Evolutionary conservation across 2,888 invertebrate genomes (phyloP).

Genomic region (Tiphia femorata): DNA sequence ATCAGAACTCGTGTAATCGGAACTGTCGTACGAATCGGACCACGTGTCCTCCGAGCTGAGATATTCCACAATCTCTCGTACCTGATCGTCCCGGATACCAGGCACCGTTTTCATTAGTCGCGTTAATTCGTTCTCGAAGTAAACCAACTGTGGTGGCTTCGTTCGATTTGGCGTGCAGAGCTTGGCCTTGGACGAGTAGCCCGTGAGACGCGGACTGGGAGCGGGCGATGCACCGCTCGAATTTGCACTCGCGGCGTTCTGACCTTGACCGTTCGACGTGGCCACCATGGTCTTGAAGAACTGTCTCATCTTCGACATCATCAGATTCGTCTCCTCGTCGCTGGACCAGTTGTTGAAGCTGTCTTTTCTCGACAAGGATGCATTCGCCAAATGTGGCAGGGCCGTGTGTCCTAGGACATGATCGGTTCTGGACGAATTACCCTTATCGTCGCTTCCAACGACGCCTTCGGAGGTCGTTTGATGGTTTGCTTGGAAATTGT

Average conservation of each 20-base stretch:
- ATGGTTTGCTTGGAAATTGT: constrained; percentile 16
- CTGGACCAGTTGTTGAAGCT: constrained; percentile 96
- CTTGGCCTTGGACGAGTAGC: constrained; percentile 51
- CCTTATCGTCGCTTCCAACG: constrained; percentile 11
- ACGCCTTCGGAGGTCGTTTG: constrained; percentile 20
- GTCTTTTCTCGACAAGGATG: constrained; percentile 82
- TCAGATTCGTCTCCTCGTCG: constrained; percentile 92
- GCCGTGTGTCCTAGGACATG: constrained; percentile 61
- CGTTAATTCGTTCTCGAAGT: constrained; percentile 91
- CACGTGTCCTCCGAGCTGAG: constrained; percentile 92
- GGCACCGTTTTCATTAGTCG: constrained; percentile 94
- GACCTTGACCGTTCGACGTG: constrained; percentile 67
- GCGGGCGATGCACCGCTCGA: constrained; percentile 67
- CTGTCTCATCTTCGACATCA: constrained; percentile 95
- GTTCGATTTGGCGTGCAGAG: constrained; percentile 72
- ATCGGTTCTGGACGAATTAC: constrained; percentile 30
- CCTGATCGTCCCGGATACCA: constrained; percentile 90
- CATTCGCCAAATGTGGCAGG: constrained; percentile 72
- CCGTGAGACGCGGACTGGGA: constrained; percentile 71
- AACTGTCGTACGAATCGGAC: constrained; percentile 94
- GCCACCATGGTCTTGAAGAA: constrained; percentile 94
- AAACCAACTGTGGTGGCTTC: constrained; percentile 88
- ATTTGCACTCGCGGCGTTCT: constrained; percentile 65
- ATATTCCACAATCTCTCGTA: constrained; percentile 92
- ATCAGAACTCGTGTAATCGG: constrained; percentile 92